A percentile compares a stretch with the other conserved stretches of the same genome.
These are phyloP conservation scores for Caenorhabditis sp. DNA, from an alignment of 2,888 invertebrate species.

Conservation along the genomic window DNA sequence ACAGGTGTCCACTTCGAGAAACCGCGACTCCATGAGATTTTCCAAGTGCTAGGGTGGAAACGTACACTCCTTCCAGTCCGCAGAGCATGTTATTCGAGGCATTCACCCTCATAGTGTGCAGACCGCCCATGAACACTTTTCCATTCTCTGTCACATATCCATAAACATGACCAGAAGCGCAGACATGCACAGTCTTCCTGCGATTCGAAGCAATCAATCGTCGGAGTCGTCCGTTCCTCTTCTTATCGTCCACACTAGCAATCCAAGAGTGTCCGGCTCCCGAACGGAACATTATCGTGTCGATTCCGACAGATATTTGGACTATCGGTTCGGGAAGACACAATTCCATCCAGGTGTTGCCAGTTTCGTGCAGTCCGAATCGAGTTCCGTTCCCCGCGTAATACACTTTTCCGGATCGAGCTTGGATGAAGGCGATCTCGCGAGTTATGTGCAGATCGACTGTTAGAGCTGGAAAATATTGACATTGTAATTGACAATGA, in stretches of 20 bases:
- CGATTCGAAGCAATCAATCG: conserved; percentile 63
- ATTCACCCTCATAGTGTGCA: conserved; percentile 85
- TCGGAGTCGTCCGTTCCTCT: conserved; percentile 65
- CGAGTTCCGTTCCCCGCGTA: conserved; percentile 92
- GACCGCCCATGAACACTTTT: conserved; percentile 89
- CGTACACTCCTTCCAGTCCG: conserved; percentile 61
- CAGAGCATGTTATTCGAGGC: conserved; percentile 66
- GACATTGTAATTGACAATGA: not conserved
- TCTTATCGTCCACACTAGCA: conserved; percentile 74
- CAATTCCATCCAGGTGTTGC: conserved; percentile 77
- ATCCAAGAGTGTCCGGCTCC: conserved; percentile 80
- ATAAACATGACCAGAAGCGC: conserved; percentile 96
- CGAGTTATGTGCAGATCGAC: conserved; percentile 92
- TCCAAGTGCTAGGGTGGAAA: conserved; percentile 89
- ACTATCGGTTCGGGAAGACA: conserved; percentile 78
- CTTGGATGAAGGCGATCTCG: conserved; percentile 93
- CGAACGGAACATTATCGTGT: conserved; percentile 76
- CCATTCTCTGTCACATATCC: conserved; percentile 94
- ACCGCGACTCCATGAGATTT: conserved; percentile 96
- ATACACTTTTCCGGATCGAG: conserved; percentile 93
- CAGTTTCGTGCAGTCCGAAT: conserved; percentile 85
- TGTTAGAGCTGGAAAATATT: conserved; percentile 82
- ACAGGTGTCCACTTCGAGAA: conserved; percentile 92
- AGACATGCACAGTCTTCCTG: conserved; percentile 86
- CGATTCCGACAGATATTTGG: conserved; percentile 73